Percentiles rank a stretch among this genome's conserved stretches.
Conservation (phyloP, 2,113 vertebrate species). For the Dasyornis broadbenti region DNA sequence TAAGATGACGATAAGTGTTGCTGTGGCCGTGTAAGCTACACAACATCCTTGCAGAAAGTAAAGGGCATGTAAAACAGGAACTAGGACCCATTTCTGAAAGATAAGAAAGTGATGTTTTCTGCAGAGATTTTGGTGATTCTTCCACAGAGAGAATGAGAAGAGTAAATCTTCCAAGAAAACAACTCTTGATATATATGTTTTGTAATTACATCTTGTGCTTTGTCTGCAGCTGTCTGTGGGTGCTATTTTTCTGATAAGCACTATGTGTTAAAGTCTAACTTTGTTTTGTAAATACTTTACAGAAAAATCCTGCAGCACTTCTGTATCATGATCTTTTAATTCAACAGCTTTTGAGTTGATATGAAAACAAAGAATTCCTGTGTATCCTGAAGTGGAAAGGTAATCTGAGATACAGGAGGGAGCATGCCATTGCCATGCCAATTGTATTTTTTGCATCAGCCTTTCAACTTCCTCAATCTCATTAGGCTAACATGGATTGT, state of each 20-base stretch:
- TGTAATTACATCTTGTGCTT: neutral
- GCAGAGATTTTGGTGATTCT: neutral
- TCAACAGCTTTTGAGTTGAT: neutral
- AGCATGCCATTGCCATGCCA: neutral
- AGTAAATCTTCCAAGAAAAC: neutral
- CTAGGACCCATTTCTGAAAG: neutral
- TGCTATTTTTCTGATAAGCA: neutral
- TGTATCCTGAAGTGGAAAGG: neutral
- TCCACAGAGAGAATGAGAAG: neutral
- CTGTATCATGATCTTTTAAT: neutral
- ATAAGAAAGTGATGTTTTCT: neutral
- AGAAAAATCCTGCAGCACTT: neutral
- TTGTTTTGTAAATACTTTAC: neutral
- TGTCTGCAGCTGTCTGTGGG: neutral
- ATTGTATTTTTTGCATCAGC: neutral
- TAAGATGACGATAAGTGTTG: fast-evolving
- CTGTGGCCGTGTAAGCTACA: neutral
- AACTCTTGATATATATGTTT: neutral
- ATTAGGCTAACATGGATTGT: neutral
- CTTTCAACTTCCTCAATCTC: neutral
- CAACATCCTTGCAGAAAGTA: neutral
- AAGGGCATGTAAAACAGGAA: neutral
- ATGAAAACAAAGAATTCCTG: neutral
- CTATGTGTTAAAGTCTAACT: neutral
- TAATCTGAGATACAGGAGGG: neutral